These are phyloP conservation scores for Siniperca obscura DNA, from an alignment of 2,797 vertebrate genomes.

Conservation along the genomic window DNA sequence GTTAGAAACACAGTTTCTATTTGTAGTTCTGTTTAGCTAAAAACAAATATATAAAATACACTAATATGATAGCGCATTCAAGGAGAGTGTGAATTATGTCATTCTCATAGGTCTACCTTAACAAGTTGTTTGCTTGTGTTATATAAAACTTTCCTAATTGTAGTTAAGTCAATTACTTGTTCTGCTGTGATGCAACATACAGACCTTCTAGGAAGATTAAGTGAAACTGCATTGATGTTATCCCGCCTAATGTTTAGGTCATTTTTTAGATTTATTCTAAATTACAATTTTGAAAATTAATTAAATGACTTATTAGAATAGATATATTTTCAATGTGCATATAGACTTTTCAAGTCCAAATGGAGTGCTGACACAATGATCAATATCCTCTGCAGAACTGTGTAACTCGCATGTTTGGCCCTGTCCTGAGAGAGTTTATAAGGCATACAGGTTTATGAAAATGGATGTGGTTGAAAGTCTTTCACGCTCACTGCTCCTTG, in stretches of 20 bases:
- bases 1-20: too few species aligned
- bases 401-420: neutral
- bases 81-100: neutral
- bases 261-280: neutral
- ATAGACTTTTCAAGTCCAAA: neutral
- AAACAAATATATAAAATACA: too few species aligned
- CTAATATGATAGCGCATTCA: too few species aligned
- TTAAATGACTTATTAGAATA: neutral
- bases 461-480: constrained; percentile 35
- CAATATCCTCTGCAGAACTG: constrained; percentile 6
- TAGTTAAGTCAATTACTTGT: neutral
- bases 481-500: constrained; percentile 17
- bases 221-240: neutral
- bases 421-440: neutral
- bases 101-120: neutral
- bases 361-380: constrained; percentile 8
- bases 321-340: neutral
- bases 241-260: too few species aligned
- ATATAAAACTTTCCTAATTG: neutral
- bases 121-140: neutral
- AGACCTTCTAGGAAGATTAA: neutral
- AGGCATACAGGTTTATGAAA: constrained; percentile 29
- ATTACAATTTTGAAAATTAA: neutral
- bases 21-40: too few species aligned
- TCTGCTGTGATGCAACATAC: neutral